A percentile compares a stretch with the other conserved stretches of the same genome.
These are phyloP conservation scores for Paraescarpia echinospica DNA, from an alignment of 1,140 invertebrate species.

Conservation along the genomic window DNA sequence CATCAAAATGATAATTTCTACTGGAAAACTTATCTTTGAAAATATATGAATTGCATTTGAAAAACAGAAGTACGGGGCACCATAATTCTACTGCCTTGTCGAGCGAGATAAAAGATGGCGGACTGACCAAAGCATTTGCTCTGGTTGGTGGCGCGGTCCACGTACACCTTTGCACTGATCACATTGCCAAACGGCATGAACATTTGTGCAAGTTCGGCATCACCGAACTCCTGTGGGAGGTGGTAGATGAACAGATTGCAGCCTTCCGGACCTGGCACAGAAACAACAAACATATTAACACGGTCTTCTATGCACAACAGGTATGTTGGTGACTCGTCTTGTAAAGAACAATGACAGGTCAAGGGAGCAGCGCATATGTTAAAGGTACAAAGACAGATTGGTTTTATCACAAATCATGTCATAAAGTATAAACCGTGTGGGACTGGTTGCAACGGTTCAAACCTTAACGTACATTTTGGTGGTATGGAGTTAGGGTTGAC, in stretches of 20 bases:
- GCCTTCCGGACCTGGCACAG: constrained; percentile 83
- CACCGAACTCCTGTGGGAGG: constrained; percentile 98
- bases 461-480: no score
- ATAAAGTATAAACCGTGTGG: no score
- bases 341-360: no score
- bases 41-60: not conserved
- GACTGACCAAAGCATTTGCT: constrained; percentile 99
- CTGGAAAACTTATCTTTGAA: not conserved
- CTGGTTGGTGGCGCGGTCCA: constrained; percentile 98
- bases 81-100: not conserved
- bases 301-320: not conserved
- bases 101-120: not conserved
- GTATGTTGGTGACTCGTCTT: no score
- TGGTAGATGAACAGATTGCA: constrained; percentile 99
- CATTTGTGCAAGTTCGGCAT: constrained; percentile 98
- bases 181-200: constrained; percentile 99
- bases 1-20: not conserved
- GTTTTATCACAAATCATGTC: no score
- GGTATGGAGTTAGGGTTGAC: no score
- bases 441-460: no score
- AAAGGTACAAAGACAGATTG: no score
- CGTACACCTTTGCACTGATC: constrained; percentile 99
- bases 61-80: not conserved
- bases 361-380: no score
- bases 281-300: not conserved